Percentiles rank a stretch among this genome's conserved stretches.
Conservation (phyloP, 2,113 vertebrate species). For the Chionodraco myersi region DNA sequence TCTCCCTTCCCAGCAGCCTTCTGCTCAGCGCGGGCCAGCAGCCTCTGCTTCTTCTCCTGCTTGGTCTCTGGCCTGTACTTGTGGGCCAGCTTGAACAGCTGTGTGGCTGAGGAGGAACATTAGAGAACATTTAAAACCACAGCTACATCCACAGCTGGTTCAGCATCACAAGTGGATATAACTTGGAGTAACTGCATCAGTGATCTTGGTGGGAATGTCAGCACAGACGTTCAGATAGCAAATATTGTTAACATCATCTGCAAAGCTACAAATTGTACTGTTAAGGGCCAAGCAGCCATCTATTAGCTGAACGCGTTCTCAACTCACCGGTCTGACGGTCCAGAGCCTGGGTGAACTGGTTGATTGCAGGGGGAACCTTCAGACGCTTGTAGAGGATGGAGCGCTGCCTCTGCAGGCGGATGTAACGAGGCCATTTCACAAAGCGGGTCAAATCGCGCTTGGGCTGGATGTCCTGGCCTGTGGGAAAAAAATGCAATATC, state of each 20-base stretch:
- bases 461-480: conserved; percentile 99
- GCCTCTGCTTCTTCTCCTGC: conserved; percentile 94
- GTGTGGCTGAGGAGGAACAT: conserved; percentile 85
- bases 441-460: conserved; percentile 97
- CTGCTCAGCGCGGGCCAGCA: conserved; percentile 95
- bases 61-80: conserved; percentile 97
- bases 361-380: conserved; percentile 97
- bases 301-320: not conserved
- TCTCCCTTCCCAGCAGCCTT: conserved; percentile 97
- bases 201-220: conserved; percentile 86
- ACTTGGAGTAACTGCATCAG: conserved; percentile 70
- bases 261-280: conserved; percentile 9
- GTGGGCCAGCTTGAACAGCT: conserved; percentile 97
- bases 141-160: not conserved
- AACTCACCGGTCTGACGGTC: conserved; percentile 95
- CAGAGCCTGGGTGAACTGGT: conserved; percentile 98
- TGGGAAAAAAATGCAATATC: not conserved
- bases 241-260: conserved; percentile 82
- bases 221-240: conserved; percentile 75
- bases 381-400: conserved; percentile 96
- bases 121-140: not conserved
- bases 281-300: not conserved
- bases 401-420: conserved; percentile 95
- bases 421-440: conserved; percentile 97
- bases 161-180: fast-evolving